Conservation (phyloP, 2,888 invertebrate species). For the Drosophila prostipennis region DNA sequence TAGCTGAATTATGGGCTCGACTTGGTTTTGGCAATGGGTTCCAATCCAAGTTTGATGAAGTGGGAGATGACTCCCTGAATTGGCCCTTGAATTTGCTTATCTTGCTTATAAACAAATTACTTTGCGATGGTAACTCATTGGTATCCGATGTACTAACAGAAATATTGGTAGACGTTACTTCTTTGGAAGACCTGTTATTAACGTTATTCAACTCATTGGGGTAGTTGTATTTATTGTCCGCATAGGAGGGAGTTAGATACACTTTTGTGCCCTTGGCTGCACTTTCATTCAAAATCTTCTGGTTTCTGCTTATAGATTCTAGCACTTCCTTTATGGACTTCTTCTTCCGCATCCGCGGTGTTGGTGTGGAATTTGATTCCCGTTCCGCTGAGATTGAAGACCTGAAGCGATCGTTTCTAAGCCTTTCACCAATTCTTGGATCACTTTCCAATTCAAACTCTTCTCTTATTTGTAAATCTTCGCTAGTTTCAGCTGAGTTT, state of each 20-base stretch:
- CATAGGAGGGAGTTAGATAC: constrained; percentile 58
- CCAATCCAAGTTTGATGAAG: constrained; percentile 83
- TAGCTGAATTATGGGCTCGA: constrained; percentile 73
- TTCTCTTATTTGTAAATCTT: constrained; percentile 19
- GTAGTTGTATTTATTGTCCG: constrained; percentile 29
- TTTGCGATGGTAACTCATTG: constrained; percentile 29
- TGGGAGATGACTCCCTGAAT: constrained; percentile 82
- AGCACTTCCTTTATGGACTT: constrained; percentile 83
- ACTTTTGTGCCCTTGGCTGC: constrained; percentile 73
- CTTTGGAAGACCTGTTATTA: constrained; percentile 12
- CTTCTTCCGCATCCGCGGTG: constrained; percentile 57
- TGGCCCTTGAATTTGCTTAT: constrained; percentile 77
- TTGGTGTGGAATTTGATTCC: constrained; percentile 20
- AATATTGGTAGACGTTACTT: constrained; percentile 22
- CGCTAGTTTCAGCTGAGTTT: constrained; percentile 1
- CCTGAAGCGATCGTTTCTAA: background rate
- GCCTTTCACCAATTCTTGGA: background rate
- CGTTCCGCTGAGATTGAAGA: background rate
- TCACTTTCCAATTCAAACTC: constrained; percentile 30
- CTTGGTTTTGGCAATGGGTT: constrained; percentile 84
- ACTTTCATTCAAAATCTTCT: constrained; percentile 81
- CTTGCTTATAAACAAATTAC: constrained; percentile 80
- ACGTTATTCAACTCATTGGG: constrained; percentile 41
- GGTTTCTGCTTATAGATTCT: constrained; percentile 84
- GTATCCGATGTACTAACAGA: constrained; percentile 9